Evolutionary conservation across 2,113 vertebrate genomes (phyloP).

Genomic region (Nansenia antarctica): DNA sequence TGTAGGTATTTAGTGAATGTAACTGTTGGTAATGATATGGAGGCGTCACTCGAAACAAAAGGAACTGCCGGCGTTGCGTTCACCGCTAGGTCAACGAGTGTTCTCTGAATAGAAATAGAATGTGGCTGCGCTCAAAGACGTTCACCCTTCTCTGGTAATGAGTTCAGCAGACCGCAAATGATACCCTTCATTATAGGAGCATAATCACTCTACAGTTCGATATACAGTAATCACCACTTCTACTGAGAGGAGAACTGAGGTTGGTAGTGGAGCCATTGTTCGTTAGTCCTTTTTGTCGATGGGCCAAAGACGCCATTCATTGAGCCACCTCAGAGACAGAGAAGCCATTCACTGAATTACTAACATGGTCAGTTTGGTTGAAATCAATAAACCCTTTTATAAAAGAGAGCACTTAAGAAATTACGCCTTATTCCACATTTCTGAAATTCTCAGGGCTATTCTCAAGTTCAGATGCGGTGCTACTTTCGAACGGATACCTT

Average conservation of each 20-base stretch:
- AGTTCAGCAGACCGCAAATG: conserved; percentile 39
- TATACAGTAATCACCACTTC: conserved; percentile 52
- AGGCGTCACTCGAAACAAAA: conserved; percentile 20
- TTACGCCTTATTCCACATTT: neutral
- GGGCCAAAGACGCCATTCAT: neutral
- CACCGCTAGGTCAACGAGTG: conserved; percentile 19
- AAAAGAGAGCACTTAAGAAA: neutral
- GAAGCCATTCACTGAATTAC: conserved; percentile 22
- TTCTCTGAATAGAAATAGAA: neutral
- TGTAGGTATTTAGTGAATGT: too few relatives aligned
- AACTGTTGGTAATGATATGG: too few relatives aligned
- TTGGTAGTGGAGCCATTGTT: conserved; percentile 18
- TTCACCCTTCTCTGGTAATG: conserved; percentile 25
- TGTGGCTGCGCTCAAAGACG: conserved; percentile 26
- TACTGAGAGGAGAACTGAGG: neutral
- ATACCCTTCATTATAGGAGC: conserved; percentile 47
- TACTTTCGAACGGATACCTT: neutral
- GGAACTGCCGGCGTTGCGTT: neutral
- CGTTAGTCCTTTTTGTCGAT: neutral
- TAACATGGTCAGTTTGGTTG: neutral
- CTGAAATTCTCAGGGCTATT: neutral
- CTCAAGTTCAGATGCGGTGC: neutral
- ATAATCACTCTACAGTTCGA: conserved; percentile 50
- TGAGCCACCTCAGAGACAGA: conserved; percentile 16
- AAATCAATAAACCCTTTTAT: conserved; percentile 2